These are phyloP conservation scores for Tympanoctomys barrerae DNA, from an alignment of 2,797 vertebrate genomes.

Conservation along the genomic window DNA sequence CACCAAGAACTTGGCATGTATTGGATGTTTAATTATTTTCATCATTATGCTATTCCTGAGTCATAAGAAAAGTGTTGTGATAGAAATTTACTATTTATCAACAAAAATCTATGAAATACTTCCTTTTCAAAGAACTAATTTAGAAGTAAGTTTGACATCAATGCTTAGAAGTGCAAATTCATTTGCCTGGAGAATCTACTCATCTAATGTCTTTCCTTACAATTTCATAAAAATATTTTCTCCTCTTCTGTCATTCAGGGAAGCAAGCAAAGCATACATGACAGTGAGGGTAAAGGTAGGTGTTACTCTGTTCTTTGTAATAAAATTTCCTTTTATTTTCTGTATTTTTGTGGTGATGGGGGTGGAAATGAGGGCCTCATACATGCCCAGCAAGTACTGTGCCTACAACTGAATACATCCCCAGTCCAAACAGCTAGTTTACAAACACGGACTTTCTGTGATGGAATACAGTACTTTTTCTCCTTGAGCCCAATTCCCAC, in stretches of 20 bases:
- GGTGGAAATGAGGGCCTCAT: not conserved
- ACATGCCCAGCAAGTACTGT: not conserved
- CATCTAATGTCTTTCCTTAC: not conserved
- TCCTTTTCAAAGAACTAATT: slow-evolving; percentile 36
- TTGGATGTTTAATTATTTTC: not conserved
- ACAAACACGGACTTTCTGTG: not conserved
- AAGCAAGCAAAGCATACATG: slow-evolving; percentile 79
- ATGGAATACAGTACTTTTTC: not conserved
- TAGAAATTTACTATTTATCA: not conserved
- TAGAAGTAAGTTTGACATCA: not conserved
- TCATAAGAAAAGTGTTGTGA: not conserved
- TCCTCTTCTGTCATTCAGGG: slow-evolving; percentile 67
- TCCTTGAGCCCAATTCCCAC: slow-evolving; percentile 83
- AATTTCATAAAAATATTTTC: slow-evolving; percentile 23
- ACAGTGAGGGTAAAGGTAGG: slow-evolving; percentile 78
- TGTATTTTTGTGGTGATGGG: not conserved
- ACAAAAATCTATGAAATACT: not conserved
- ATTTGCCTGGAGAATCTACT: not conserved
- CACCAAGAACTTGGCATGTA: not conserved
- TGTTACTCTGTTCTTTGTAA: slow-evolving; percentile 12
- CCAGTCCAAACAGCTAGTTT: not conserved
- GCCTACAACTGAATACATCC: not conserved
- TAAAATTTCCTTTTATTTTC: not conserved
- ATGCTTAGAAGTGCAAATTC: not conserved
- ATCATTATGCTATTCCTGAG: not conserved